These are phyloP conservation scores for Unio delphinus DNA, from an alignment of 2,888 invertebrate genomes.

Conservation along the genomic window DNA sequence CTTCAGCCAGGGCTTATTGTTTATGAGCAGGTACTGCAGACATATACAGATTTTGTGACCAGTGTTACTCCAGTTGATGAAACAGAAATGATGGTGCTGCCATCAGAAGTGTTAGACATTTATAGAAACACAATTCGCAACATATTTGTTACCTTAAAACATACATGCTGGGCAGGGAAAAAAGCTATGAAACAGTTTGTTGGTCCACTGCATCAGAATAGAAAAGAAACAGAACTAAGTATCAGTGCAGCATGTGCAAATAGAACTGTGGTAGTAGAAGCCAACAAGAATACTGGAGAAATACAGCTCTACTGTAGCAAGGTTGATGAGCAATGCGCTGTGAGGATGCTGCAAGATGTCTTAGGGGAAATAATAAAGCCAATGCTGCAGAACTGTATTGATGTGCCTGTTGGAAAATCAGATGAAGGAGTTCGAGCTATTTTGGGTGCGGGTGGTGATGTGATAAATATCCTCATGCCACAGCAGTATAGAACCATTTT, in stretches of 20 bases:
- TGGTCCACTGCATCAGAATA: too few species aligned
- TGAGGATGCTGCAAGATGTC: constrained; percentile 2
- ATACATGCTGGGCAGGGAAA: constrained; percentile 38
- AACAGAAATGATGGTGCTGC: constrained; percentile 40
- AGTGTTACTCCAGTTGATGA: constrained; percentile 55
- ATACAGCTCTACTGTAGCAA: constrained; percentile 38
- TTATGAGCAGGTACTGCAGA: constrained; percentile 47
- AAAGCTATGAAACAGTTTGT: constrained; percentile 23
- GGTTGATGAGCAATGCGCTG: constrained; percentile 11
- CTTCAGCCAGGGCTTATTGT: constrained; percentile 23
- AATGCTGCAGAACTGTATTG: constrained; percentile 24
- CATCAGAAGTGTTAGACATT: constrained; percentile 19
- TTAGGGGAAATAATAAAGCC: constrained; percentile 14
- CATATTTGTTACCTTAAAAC: constrained; percentile 28
- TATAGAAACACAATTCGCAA: constrained; percentile 29
- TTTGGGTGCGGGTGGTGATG: constrained; percentile 42
- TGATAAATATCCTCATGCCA: constrained; percentile 46
- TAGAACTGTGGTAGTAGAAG: too few species aligned
- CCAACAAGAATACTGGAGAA: constrained; percentile 26
- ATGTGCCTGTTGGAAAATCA: constrained; percentile 24
- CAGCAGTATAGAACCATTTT: constrained; percentile 43
- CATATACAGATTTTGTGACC: constrained; percentile 54
- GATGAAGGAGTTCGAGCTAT: constrained; percentile 35
- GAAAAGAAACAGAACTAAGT: too few species aligned
- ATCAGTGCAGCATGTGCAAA: too few species aligned